These are phyloP conservation scores for Cryptotis parvus DNA, from an alignment of 2,113 vertebrate genomes.

Conservation along the genomic window DNA sequence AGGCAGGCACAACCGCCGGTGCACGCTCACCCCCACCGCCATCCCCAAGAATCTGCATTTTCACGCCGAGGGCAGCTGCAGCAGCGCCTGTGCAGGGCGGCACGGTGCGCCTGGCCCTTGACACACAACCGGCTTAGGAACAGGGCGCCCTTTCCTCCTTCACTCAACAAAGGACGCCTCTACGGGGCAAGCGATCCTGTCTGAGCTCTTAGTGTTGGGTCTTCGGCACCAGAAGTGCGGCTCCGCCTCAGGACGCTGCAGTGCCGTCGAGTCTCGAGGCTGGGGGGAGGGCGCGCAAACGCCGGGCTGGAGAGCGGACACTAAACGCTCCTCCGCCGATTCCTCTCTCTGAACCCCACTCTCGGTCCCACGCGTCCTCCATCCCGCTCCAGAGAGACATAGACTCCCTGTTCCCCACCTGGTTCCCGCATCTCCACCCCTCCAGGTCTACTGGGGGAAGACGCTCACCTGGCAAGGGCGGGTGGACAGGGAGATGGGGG, in stretches of 20 bases:
- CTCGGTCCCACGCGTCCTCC: neutral
- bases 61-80: neutral
- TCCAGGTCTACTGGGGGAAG: slow-evolving; percentile 65
- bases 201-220: neutral
- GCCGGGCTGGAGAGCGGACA: no score
- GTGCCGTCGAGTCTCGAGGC: neutral
- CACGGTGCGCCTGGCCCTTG: neutral
- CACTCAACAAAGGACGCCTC: neutral
- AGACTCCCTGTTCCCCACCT: neutral
- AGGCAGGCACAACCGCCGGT: no score
- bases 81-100: neutral
- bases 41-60: neutral
- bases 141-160: neutral
- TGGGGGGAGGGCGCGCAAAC: no score
- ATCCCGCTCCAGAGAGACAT: neutral
- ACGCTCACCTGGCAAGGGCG: slow-evolving; percentile 72
- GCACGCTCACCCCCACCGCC: no score
- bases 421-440: neutral
- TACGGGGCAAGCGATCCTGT: neutral
- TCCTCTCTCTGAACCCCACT: neutral
- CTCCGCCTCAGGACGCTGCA: neutral
- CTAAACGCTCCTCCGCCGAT: neutral
- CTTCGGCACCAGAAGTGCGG: neutral
- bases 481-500: neutral
- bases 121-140: neutral